These are phyloP conservation scores for Pherbina coryleti DNA, from an alignment of 2,888 invertebrate genomes.

Conservation along the genomic window DNA sequence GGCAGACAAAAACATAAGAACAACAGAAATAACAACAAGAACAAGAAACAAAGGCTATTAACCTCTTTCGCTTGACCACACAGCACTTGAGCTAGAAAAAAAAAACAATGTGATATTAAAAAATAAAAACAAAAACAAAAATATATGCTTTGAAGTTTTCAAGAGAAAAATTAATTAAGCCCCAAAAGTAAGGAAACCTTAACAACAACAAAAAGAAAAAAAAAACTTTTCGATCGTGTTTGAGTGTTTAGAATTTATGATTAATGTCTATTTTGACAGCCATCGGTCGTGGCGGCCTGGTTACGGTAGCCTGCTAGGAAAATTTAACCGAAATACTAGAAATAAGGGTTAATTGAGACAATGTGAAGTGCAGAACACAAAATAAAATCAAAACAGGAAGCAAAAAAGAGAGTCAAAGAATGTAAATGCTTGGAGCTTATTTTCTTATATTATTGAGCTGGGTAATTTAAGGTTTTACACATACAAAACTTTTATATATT, in stretches of 20 bases:
- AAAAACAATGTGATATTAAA: not conserved
- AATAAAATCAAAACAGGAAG: too few relatives aligned
- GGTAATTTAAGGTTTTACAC: too few relatives aligned
- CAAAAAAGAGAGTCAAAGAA: too few relatives aligned
- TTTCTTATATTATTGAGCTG: too few relatives aligned
- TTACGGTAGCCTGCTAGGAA: conserved; percentile 1
- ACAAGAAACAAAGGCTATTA: conserved; percentile 18
- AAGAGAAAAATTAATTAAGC: not conserved
- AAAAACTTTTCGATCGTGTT: not conserved
- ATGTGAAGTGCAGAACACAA: too few relatives aligned
- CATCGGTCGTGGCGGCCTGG: not conserved
- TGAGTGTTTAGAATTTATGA: conserved; percentile 3
- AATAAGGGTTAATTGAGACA: not conserved
- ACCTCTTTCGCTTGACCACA: not conserved
- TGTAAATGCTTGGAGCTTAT: too few relatives aligned
- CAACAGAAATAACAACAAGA: not conserved
- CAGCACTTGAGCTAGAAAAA: not conserved
- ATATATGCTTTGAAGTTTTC: not conserved
- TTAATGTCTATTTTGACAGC: conserved; percentile 26
- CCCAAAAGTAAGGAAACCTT: not conserved
- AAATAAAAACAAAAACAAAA: not conserved
- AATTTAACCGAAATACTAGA: not conserved
- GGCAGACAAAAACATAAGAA: not conserved
- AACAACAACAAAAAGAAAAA: not conserved
- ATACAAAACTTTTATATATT: too few relatives aligned